Evolutionary conservation across 1,140 invertebrate genomes (phyloP).

Genomic region (Drosophila varians): DNA sequence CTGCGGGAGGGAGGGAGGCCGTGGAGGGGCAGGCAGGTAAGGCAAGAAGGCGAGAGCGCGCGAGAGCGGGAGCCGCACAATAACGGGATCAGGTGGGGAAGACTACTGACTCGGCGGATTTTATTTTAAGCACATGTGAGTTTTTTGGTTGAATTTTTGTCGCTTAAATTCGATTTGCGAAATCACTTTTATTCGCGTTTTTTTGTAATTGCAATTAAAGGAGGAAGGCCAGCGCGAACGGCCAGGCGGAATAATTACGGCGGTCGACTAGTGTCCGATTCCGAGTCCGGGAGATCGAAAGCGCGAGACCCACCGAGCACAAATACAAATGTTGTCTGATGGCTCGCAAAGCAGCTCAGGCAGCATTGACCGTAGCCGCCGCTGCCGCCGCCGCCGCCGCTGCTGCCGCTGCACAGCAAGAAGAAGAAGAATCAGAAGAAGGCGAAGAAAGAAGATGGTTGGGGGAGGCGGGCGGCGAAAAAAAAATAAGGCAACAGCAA

Average conservation of each 20-base stretch:
- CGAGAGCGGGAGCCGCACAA: conserved; percentile 28
- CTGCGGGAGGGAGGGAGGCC: conserved; percentile 11
- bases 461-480: conserved; percentile 10
- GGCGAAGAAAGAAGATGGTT: conserved; percentile 52
- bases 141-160: conserved; percentile 18
- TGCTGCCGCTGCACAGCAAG: conserved; percentile 21
- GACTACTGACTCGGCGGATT: conserved; percentile 29
- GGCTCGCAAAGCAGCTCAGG: conserved; percentile 75
- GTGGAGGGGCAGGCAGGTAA: too few species aligned
- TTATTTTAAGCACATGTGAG: conserved; percentile 58
- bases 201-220: conserved; percentile 9
- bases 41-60: conserved; percentile 5
- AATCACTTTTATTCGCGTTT: not conserved
- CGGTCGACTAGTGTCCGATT: conserved; percentile 9
- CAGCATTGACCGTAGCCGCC: conserved; percentile 75
- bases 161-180: not conserved
- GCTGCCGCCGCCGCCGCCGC: conserved; percentile 51
- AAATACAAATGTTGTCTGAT: conserved; percentile 82
- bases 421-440: conserved; percentile 59
- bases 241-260: conserved; percentile 18
- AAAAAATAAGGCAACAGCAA: conserved; percentile 37
- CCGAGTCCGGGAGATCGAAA: conserved; percentile 71
- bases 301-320: conserved; percentile 77
- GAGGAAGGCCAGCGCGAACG: conserved; percentile 7
- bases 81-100: conserved; percentile 43